A percentile compares a stretch with the other conserved stretches of the same genome.
phyloP scores from a whole-genome alignment of 2,797 vertebrate genomes.

The Sandelia bainsii region DNA sequence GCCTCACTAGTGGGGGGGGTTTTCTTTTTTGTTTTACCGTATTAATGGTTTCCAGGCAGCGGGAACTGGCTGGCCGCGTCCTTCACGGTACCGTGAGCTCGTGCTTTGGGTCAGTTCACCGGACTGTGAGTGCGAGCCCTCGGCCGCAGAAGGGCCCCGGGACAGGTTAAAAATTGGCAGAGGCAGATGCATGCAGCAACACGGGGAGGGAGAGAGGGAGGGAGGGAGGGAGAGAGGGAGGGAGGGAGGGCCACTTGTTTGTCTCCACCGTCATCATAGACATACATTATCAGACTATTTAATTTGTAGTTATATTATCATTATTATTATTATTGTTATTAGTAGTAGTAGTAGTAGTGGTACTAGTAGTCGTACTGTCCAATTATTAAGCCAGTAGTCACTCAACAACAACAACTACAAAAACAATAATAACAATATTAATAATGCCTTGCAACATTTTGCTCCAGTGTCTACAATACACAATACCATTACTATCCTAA shows the following conservation, averaged over 20 bases:
- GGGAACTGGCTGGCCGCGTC: conserved; percentile 36
- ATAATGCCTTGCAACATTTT: too few relatives aligned
- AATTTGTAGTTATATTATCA: too few relatives aligned
- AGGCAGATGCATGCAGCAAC: conserved; percentile 31
- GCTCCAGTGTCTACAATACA: too few relatives aligned
- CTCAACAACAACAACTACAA: too few relatives aligned
- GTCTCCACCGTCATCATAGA: not conserved
- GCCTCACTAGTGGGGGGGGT: conserved; percentile 20
- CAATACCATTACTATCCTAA: too few relatives aligned
- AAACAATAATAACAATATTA: too few relatives aligned
- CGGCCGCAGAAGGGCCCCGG: conserved; percentile 18
- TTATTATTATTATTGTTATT: not conserved
- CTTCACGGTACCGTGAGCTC: conserved; percentile 66
- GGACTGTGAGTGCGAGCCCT: conserved; percentile 42
- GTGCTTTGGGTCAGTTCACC: conserved; percentile 61
- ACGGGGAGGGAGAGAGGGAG: conserved; percentile 2
- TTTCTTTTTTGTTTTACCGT: conserved; percentile 42
- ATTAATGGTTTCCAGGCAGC: conserved; percentile 49
- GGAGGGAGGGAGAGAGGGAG: not conserved
- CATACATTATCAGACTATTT: too few relatives aligned
- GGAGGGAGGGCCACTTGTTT: conserved; percentile 16
- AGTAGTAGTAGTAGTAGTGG: too few relatives aligned
- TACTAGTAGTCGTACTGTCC: too few relatives aligned
- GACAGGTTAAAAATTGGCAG: conserved; percentile 71
- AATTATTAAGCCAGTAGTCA: too few relatives aligned